A percentile compares a stretch with the other conserved stretches of the same genome.
Conservation (phyloP, 2,113 vertebrate species). For the Rynchops niger region DNA sequence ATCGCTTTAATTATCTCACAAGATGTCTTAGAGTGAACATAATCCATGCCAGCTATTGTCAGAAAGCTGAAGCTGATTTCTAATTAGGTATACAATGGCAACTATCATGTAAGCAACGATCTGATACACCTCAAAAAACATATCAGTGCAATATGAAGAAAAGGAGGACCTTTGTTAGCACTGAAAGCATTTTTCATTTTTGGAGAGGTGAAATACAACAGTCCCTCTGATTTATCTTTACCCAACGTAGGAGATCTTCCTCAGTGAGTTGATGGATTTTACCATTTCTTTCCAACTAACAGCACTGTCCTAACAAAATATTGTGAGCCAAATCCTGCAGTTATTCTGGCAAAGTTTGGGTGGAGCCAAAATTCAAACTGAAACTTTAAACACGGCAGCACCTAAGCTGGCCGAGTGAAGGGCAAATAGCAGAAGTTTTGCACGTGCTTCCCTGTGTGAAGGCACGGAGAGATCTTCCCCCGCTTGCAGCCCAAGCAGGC, state of each 20-base stretch:
- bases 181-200: neutral
- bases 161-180: neutral
- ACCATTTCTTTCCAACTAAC: neutral
- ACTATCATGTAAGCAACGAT: neutral
- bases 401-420: neutral
- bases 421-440: neutral
- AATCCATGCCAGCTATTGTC: conserved; percentile 17
- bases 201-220: neutral
- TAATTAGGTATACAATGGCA: conserved; percentile 21
- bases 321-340: neutral
- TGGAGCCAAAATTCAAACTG: neutral
- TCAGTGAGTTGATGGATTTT: neutral
- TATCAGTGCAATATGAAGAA: neutral
- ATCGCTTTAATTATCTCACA: conserved; percentile 54
- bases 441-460: rapidly evolving
- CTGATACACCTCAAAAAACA: neutral
- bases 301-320: neutral
- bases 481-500: neutral
- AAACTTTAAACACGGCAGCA: neutral
- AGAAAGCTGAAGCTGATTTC: conserved; percentile 24
- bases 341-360: neutral
- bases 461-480: neutral
- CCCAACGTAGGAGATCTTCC: neutral
- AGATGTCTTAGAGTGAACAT: conserved; percentile 11
- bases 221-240: neutral